A percentile compares a stretch with the other conserved stretches of the same genome.
Evolutionary conservation across 2,797 vertebrate species (phyloP).

Genomic region (Masticophis lateralis): DNA sequence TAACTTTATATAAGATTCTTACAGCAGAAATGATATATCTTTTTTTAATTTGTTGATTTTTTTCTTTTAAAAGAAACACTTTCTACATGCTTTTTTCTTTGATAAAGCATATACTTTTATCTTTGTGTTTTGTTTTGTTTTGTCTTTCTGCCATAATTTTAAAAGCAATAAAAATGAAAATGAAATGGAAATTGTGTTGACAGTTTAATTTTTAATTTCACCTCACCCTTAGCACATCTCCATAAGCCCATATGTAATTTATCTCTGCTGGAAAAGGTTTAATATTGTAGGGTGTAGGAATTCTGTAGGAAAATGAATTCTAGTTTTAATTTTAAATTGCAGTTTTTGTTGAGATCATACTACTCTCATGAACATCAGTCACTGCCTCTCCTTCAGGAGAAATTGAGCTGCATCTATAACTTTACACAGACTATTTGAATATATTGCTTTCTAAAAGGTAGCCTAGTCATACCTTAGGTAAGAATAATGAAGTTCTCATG

Average conservation of each 20-base stretch:
- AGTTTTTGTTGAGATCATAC: neutral
- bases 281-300: neutral
- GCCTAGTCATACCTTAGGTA: neutral
- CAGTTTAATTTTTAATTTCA: neutral
- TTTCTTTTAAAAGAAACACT: too few species aligned
- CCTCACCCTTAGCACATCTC: neutral
- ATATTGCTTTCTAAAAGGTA: conserved; percentile 20
- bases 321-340: neutral
- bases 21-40: too few species aligned
- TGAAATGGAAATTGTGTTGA: neutral
- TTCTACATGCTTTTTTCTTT: too few species aligned
- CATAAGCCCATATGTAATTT: neutral
- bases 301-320: neutral
- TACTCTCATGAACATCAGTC: neutral
- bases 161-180: neutral
- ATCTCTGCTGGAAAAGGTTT: neutral
- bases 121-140: too few species aligned
- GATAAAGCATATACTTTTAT: too few species aligned
- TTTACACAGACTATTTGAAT: neutral
- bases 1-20: too few species aligned
- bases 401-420: conserved; percentile 9
- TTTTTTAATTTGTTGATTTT: too few species aligned
- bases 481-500: conserved; percentile 26
- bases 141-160: too few species aligned
- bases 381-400: neutral